Evolutionary conservation across 1,140 invertebrate species (phyloP).

Genomic region (Aphaenogaster rudis): DNA sequence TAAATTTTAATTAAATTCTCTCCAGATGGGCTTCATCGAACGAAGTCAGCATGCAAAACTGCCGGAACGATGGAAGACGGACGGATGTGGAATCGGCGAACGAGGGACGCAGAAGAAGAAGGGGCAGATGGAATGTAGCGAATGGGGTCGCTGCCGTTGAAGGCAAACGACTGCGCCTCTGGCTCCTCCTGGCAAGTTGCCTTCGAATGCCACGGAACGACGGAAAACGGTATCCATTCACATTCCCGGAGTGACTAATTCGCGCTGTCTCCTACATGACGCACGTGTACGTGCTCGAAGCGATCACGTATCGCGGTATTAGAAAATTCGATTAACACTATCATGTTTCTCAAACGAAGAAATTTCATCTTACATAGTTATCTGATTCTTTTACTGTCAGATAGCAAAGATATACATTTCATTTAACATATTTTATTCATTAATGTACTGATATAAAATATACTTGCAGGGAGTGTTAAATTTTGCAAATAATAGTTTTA

Average conservation of each 20-base stretch:
- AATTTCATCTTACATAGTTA: not conserved
- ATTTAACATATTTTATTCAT: not conserved
- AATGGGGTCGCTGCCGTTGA: slow-evolving; percentile 86
- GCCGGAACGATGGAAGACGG: slow-evolving; percentile 14
- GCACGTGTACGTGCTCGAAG: not conserved
- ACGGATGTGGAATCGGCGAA: not conserved
- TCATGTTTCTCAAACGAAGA: not conserved
- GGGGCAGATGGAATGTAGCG: slow-evolving; percentile 82
- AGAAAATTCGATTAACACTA: not conserved
- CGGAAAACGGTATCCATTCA: slow-evolving; percentile 70
- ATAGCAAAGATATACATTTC: not conserved
- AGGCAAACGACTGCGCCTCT: slow-evolving; percentile 83
- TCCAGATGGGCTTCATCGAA: not conserved
- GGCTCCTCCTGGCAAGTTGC: slow-evolving; percentile 59
- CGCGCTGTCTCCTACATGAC: slow-evolving; percentile 59
- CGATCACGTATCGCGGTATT: not conserved
- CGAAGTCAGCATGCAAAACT: slow-evolving; percentile 57
- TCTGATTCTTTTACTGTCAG: not conserved
- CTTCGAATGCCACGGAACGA: slow-evolving; percentile 40
- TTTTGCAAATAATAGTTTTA: not conserved
- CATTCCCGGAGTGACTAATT: slow-evolving; percentile 71
- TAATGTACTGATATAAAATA: not conserved
- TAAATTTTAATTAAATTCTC: not conserved
- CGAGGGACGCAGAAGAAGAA: slow-evolving; percentile 49
- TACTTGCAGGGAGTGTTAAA: not conserved